Percentiles rank a stretch among this genome's conserved stretches.
Conservation (phyloP, 1,140 invertebrate genomes). For the Aphelinus certus region DNA sequence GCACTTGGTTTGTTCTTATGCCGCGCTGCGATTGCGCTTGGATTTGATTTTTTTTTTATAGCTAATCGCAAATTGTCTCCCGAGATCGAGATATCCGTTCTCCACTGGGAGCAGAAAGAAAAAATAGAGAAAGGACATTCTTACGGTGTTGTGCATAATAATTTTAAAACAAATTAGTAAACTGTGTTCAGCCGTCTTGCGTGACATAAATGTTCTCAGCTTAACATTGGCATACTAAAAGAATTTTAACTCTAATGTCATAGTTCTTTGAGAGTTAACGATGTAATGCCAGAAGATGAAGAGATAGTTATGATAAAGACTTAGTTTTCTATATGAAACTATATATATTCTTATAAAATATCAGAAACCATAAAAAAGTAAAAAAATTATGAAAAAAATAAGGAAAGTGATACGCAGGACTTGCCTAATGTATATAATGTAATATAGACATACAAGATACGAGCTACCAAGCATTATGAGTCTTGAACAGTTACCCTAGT, state of each 20-base stretch:
- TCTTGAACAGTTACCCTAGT: conserved; percentile 44
- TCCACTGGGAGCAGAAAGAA: conserved; percentile 10
- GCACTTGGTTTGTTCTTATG: not conserved
- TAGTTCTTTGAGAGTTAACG: conserved; percentile 55
- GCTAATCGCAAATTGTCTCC: conserved; percentile 10
- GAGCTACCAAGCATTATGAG: conserved; percentile 37
- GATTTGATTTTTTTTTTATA: conserved; percentile 15
- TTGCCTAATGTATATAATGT: conserved; percentile 65
- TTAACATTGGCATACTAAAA: conserved; percentile 39
- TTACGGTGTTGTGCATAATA: conserved; percentile 21
- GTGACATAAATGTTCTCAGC: conserved; percentile 42
- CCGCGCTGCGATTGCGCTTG: conserved; percentile 24
- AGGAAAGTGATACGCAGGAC: conserved; percentile 54
- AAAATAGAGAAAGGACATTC: conserved; percentile 17
- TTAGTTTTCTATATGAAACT: conserved; percentile 66
- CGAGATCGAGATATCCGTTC: not conserved
- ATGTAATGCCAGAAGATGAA: conserved; percentile 47
- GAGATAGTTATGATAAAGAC: conserved; percentile 58
- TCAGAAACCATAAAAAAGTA: conserved; percentile 36
- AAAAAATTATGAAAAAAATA: conserved; percentile 36
- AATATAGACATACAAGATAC: conserved; percentile 50
- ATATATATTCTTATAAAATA: conserved; percentile 63
- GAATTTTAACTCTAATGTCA: conserved; percentile 47
- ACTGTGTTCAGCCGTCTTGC: conserved; percentile 50
- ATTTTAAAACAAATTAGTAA: conserved; percentile 41